phyloP scores from a whole-genome alignment of 92 coral and sea anemone genomes.

The Bergia sp. region DNA sequence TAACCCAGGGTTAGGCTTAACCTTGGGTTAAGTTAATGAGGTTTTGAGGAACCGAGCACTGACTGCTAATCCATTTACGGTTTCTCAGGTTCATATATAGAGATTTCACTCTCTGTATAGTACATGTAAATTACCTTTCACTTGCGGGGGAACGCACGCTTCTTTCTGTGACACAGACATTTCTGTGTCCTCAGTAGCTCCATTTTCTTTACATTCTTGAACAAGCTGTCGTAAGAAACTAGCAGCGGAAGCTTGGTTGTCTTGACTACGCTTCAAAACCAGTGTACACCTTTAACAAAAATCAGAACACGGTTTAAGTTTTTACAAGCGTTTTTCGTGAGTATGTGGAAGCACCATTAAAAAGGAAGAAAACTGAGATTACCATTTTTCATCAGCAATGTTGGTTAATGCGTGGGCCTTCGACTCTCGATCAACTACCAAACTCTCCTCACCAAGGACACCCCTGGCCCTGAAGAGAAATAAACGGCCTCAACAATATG shows the following conservation, averaged over 20 bases:
- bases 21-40: too few species aligned
- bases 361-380: slow-evolving; percentile 23
- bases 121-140: neutral
- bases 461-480: slow-evolving; percentile 41
- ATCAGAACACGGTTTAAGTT: too few species aligned
- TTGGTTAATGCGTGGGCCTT: slow-evolving; percentile 70
- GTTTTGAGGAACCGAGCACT: too few species aligned
- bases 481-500: neutral
- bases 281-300: slow-evolving; percentile 14
- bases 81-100: too few species aligned
- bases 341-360: neutral
- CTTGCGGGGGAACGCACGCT: neutral
- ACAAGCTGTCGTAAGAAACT: slow-evolving; percentile 9
- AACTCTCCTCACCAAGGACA: slow-evolving; percentile 55
- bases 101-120: neutral
- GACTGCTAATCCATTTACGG: too few species aligned
- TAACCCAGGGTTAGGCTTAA: too few species aligned
- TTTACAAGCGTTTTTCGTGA: neutral
- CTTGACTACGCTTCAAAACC: slow-evolving; percentile 32
- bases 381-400: slow-evolving; percentile 66
- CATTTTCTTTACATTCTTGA: neutral
- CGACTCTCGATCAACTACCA: slow-evolving; percentile 76
- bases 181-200: neutral
- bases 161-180: neutral
- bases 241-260: slow-evolving; percentile 27